Base-by-base conservation (phyloP, 2,888 invertebrate species). In the Belgica antarctica region DNA sequence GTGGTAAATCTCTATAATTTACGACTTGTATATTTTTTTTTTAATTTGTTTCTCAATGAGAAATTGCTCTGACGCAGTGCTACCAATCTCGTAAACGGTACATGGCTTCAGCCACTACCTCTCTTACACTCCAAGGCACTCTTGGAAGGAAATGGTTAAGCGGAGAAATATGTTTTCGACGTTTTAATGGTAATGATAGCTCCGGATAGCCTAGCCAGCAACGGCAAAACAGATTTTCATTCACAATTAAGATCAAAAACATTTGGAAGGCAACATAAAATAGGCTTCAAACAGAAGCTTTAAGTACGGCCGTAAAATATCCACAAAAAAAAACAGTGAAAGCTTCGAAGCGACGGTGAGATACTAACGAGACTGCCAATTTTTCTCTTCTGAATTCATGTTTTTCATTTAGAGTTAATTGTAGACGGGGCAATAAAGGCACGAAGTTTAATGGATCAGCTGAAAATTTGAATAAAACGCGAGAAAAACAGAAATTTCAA, bases 21-120 rank as follows among this genome's bases (percentile, higher is more conserved):
- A 57, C 68, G 57, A 57, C 17, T 19, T 25, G 22, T 52, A 52
- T 52, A 52, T n/a, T 52, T 57, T 68, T 68, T 34, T 68, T 68
- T 52, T 57, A 57, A 68, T 68, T 57, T 68, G 68, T 57, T 47
- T 57, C 17, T 68, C 31, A 31, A 68, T 52, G 31, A 27, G 59
- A 59, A 19, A 25, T 59, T 25, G 22, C 59, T 3, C 8, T 15
- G 27, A 59, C 12, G 17, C n/a, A 59, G 59, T 19, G 59, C 59
- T 59, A 59, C 59, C 59, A 27, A 59, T 59, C 27, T 15, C 12
- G 25, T 27, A 59, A 59, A 59, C 59, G 59, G 59, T 52, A 52
- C 52, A 52, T 52, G 52, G 3, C 52, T 52, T 7, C 22, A 52
- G 34, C 12, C 34, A 31, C 34, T 31, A 52, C 59, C 27, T 59